Base-by-base conservation (phyloP, 2,113 vertebrate species). In the Salvelinus namaycush region DNA sequence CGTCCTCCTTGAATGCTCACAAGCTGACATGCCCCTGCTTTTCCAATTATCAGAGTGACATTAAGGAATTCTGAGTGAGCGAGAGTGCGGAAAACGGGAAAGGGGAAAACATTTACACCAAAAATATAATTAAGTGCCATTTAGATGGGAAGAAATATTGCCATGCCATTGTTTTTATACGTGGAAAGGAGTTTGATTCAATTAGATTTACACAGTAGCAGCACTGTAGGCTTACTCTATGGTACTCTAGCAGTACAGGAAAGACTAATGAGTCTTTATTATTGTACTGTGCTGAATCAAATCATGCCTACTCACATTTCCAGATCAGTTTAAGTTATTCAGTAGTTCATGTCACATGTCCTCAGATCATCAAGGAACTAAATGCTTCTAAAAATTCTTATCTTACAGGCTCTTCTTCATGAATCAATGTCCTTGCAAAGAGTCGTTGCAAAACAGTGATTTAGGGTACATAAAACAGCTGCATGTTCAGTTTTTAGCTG, bases 121-220 rank as follows among this genome's bases (percentile, higher is more conserved):
- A 44, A 79, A 83, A 80, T 75, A 64, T 74, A 81, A 87, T 87
- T 81, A 81, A 81, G 76, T 88, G 80, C 62, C 83, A 78, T 78
- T 82, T 64, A 86, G 12, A 77, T 34, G 72, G 72, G 76, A 57
- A 70, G 51, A 74, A 77, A 70, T 65, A 70, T 76, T n/a, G 62
- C 9, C 5, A 26, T 22, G 68, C 49, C 51, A 75, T 78, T 76
- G 76, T 77, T 71, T 76, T 26, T 76, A 76, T 20, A 76, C 70
- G 24, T 18, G 76, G 71, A 64, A 48, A 67, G 54, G 51, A 49
- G 27, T 70, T 76, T 31, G 27, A 68, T 73, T 73, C 73, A 69
- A 75, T 79, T 75, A 65, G 49, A 77, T 76, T 79, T 70, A 75
- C 75, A 29, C 34, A 51, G 34, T 4, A 60, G n/a, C 62, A 34